Conservation (phyloP, 2,113 vertebrate species). For the Macroglossus sobrinus region DNA sequence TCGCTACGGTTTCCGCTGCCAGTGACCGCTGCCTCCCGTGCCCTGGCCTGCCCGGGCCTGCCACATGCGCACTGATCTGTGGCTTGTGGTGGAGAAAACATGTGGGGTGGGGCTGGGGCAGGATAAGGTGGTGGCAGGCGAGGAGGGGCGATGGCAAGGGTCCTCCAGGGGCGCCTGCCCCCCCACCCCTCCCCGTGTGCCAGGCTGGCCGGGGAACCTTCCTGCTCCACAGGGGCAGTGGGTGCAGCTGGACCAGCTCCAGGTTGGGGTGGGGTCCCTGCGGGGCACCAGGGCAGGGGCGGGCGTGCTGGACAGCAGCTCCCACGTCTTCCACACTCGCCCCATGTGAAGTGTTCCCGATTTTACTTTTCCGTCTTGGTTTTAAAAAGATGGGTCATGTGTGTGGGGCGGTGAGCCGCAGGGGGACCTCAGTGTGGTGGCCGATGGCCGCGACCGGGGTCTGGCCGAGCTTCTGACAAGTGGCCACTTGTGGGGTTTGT, state of each 20-base stretch:
- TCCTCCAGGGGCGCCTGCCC: accelerated
- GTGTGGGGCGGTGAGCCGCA: constrained; percentile 8
- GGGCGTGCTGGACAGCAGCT: accelerated
- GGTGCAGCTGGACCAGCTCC: background rate
- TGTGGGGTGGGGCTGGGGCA: background rate
- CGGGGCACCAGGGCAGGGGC: background rate
- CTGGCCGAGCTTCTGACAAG: background rate
- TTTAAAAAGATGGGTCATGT: accelerated
- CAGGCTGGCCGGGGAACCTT: background rate
- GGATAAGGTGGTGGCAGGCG: accelerated
- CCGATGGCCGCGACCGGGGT: background rate
- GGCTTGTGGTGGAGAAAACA: background rate
- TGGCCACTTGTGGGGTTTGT: background rate
- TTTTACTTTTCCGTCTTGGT: background rate
- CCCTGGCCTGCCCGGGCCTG: background rate
- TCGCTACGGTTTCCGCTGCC: background rate
- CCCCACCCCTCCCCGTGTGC: background rate
- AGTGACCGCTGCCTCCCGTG: accelerated
- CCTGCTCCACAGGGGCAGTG: background rate
- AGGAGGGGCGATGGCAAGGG: too few relatives aligned
- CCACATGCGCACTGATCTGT: accelerated
- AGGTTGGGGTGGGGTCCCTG: too few relatives aligned
- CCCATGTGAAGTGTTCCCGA: background rate
- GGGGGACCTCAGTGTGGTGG: constrained; percentile 39
- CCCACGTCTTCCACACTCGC: background rate